These are phyloP conservation scores for Eupithecia dodoneata DNA, from an alignment of 2,888 invertebrate genomes.

Conservation along the genomic window DNA sequence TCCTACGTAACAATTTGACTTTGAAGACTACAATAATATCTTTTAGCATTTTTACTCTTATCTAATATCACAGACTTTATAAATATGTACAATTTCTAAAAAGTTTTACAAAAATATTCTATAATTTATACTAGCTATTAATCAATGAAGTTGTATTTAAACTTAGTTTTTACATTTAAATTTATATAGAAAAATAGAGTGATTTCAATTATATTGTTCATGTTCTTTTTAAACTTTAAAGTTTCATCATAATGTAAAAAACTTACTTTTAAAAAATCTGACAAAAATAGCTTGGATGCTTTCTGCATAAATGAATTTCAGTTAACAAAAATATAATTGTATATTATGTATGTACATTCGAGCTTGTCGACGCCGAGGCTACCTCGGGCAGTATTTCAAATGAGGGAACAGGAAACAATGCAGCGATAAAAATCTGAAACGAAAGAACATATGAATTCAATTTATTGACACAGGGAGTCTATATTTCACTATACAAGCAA, in stretches of 20 bases:
- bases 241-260: not conserved
- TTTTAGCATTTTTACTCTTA: conserved; percentile 54
- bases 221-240: not conserved
- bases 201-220: not conserved
- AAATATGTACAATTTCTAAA: conserved; percentile 51
- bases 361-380: conserved; percentile 52
- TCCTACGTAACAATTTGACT: conserved; percentile 66
- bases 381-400: conserved; percentile 91
- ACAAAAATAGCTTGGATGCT: not conserved
- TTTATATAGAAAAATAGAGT: not conserved
- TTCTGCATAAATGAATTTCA: not conserved
- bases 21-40: conserved; percentile 60
- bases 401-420: conserved; percentile 95
- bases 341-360: not conserved
- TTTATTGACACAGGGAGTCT: conserved; percentile 14
- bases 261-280: not conserved
- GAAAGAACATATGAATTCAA: conserved; percentile 48
- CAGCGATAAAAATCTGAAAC: conserved; percentile 92
- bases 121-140: not conserved
- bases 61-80: conserved; percentile 76
- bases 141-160: not conserved
- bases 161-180: conserved; percentile 9
- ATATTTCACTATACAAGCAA: not conserved
- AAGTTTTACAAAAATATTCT: conserved; percentile 40
- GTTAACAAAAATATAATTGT: not conserved